Evolutionary conservation across 2,888 invertebrate species (phyloP).

Genomic region (Deilephila porcellus): DNA sequence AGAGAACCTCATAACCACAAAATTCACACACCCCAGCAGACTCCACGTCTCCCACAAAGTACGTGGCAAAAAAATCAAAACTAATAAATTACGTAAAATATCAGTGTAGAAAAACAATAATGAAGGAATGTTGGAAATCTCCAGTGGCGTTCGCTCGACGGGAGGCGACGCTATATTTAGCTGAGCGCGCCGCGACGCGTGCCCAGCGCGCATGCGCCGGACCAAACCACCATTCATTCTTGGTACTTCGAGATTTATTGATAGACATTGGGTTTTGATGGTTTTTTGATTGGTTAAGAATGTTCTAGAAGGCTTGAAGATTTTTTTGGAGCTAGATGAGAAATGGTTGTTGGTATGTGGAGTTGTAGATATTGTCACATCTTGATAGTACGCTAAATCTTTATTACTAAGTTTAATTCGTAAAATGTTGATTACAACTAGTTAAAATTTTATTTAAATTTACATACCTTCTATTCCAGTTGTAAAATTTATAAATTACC

Average conservation of each 20-base stretch:
- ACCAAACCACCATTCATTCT: conserved; percentile 32
- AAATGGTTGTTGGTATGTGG: background rate
- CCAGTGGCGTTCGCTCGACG: conserved; percentile 71
- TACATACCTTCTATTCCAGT: no score
- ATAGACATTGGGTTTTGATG: background rate
- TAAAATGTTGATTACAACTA: no score
- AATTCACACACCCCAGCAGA: conserved; percentile 19
- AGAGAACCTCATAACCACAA: background rate
- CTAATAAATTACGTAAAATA: conserved; percentile 43
- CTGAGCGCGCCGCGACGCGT: conserved; percentile 74
- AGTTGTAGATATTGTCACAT: background rate
- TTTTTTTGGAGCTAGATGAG: background rate
- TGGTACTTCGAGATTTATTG: conserved; percentile 13
- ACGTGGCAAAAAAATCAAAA: conserved; percentile 26
- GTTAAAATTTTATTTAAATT: no score
- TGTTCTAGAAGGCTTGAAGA: background rate
- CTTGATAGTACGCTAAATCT: no score
- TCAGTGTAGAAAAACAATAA: conserved; percentile 50
- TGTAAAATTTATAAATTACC: no score
- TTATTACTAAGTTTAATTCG: no score
- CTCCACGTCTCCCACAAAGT: conserved; percentile 26
- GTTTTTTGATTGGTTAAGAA: background rate
- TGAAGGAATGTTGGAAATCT: conserved; percentile 77
- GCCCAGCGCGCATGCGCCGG: conserved; percentile 58
- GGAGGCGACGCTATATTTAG: conserved; percentile 79